Evolutionary conservation across 2,113 vertebrate genomes (phyloP).

Genomic region (Tretioscincus oriximinensis): DNA sequence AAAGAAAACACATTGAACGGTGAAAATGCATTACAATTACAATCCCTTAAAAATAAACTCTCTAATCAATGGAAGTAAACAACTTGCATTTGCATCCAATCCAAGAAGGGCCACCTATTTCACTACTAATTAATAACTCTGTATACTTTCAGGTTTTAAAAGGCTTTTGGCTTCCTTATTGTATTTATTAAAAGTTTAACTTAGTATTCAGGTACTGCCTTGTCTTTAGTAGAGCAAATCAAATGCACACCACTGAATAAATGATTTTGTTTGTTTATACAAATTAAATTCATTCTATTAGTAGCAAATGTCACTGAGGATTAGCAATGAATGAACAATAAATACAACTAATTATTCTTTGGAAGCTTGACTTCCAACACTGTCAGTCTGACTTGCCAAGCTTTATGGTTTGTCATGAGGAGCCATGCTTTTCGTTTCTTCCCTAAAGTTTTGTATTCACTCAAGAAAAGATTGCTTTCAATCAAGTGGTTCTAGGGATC

Average conservation of each 20-base stretch:
- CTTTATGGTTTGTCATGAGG: slow-evolving; percentile 22
- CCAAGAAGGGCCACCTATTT: slow-evolving; percentile 3
- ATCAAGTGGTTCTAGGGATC: not conserved
- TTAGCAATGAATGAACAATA: slow-evolving; percentile 23
- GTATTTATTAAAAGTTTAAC: slow-evolving; percentile 24
- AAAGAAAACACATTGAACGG: not conserved
- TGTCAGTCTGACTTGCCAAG: slow-evolving; percentile 39
- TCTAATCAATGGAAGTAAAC: not conserved
- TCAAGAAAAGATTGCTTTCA: slow-evolving; percentile 13
- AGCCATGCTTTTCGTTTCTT: slow-evolving; percentile 3
- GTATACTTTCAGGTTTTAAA: not conserved
- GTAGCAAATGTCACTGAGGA: slow-evolving; percentile 34
- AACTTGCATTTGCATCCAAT: slow-evolving; percentile 7
- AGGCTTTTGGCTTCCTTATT: slow-evolving; percentile 16
- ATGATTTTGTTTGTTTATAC: slow-evolving; percentile 25
- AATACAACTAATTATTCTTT: slow-evolving; percentile 43
- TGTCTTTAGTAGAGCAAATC: not conserved
- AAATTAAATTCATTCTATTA: slow-evolving; percentile 41
- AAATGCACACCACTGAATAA: slow-evolving; percentile 40
- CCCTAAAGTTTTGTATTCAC: slow-evolving; percentile 30
- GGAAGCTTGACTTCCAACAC: slow-evolving; percentile 46
- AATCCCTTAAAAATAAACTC: slow-evolving; percentile 16
- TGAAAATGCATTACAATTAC: not conserved
- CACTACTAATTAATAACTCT: not conserved
- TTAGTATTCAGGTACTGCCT: slow-evolving; percentile 12